These are phyloP conservation scores for Ranitomeya variabilis DNA, from an alignment of 2,113 vertebrate species.

Conservation along the genomic window DNA sequence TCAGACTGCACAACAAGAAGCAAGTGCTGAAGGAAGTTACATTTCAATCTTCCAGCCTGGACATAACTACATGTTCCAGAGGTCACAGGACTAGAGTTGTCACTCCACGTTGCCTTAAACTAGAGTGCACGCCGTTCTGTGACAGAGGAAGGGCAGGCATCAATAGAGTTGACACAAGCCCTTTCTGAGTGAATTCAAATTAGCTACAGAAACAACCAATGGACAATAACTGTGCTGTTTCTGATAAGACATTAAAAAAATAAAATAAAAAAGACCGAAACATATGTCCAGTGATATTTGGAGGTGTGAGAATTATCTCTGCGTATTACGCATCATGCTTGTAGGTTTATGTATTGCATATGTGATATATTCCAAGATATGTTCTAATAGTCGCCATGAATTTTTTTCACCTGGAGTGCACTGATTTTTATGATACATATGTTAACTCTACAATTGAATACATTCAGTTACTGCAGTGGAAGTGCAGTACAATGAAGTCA, in stretches of 20 bases:
- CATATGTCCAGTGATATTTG: neutral
- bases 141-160: too few species aligned
- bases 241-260: neutral
- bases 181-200: too few species aligned
- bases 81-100: too few species aligned
- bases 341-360: neutral
- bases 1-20: too few species aligned
- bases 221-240: too few species aligned
- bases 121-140: too few species aligned
- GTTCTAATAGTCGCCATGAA: neutral
- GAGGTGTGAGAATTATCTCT: neutral
- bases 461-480: neutral
- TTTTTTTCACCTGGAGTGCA: neutral
- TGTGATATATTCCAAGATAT: neutral
- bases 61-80: too few species aligned
- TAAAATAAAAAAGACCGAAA: neutral
- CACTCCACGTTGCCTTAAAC: too few species aligned
- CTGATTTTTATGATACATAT: neutral
- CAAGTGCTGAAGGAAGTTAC: too few species aligned
- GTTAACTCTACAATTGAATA: conserved; percentile 1
- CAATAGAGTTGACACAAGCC: too few species aligned
- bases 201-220: too few species aligned
- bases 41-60: too few species aligned
- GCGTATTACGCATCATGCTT: neutral
- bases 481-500: neutral